Evolutionary conservation across 2,797 vertebrate genomes (phyloP), one percentile per base, ranked within the genome.

Genomic region (Hyperoplus immaculatus): DNA sequence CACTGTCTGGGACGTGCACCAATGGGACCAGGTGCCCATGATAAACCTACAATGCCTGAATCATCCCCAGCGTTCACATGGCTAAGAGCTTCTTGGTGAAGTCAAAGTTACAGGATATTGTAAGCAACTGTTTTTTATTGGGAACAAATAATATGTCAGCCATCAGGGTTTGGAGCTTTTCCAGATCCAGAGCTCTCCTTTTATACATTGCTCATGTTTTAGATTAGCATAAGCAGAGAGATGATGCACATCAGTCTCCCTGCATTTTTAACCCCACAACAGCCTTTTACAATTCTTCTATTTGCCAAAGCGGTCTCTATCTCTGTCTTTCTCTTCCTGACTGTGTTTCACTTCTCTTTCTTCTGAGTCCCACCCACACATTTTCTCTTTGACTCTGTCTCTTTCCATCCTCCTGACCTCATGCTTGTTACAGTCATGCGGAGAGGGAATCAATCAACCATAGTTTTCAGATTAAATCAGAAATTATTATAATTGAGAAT

Each of bases 401-500:
- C 81, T 15, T 77, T 85, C 83, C 83, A 65, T 90, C 74, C 75
- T 58, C 69, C 85, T 92, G 90, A 91, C 89, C 89, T 92, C 91
- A 90, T 85, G 70, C 65, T 57, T 53, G 78, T 82, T 87, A 66
- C 85, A 91, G 86, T 85, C 78, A 18, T 91, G 81, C 89, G 39
- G 84, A 73, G 73, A 88, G 80, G 84, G 80, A 87, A 89, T 85
- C 88, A 93, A 89, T 93, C 88, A 92, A 79, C 90, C 90, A 83
- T 77, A 66, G 89, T 75, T 76, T 91, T 93, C 90, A 91, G 93
- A 93, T 93, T 92, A 93, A 92, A 92, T 94, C 82, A 83, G 91
- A 92, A 91, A 93, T 93, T 93, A 93, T 91, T 83, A 90, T 90
- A 93, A 94, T 91, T 91, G 90, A 87, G 71, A 88, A 90, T 90